Percentiles rank a stretch among this genome's conserved stretches.
Conservation (phyloP, 2,113 vertebrate genomes). For the Ageneiosus marmoratus region DNA sequence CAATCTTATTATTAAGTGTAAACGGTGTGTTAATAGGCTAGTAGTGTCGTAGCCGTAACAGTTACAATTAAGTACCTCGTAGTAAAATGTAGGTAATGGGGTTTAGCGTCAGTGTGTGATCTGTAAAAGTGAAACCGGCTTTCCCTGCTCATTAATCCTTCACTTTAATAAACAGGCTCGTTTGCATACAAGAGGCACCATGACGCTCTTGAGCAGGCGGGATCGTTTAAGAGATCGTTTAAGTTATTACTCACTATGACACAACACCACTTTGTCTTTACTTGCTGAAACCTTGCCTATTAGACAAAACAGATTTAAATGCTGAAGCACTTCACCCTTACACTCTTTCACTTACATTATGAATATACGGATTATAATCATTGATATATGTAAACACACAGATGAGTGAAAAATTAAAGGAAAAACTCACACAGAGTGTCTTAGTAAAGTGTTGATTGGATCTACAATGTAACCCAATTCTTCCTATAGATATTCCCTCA, state of each 20-base stretch:
- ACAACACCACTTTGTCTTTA: neutral
- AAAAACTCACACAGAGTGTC: no score
- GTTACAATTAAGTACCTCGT: neutral
- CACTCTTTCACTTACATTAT: neutral
- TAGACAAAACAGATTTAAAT: neutral
- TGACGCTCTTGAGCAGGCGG: neutral
- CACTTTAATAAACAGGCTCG: neutral
- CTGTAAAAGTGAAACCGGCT: conserved; percentile 2
- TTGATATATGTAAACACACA: neutral
- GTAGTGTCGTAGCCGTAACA: neutral
- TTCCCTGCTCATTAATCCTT: neutral
- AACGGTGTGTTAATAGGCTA: neutral
- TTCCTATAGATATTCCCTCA: no score
- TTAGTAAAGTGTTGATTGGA: no score
- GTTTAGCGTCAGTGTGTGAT: neutral
- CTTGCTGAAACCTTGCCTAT: neutral
- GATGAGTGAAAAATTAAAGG: no score
- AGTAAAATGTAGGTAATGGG: neutral
- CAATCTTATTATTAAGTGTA: neutral
- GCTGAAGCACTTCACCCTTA: neutral
- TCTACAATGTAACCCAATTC: no score
- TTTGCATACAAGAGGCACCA: neutral
- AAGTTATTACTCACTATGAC: neutral
- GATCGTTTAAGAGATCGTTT: neutral
- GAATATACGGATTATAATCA: neutral